A percentile compares a stretch with the other conserved stretches of the same genome.
These are phyloP conservation scores for Plotosus lineatus DNA, from an alignment of 2,113 vertebrate genomes.

Conservation along the genomic window DNA sequence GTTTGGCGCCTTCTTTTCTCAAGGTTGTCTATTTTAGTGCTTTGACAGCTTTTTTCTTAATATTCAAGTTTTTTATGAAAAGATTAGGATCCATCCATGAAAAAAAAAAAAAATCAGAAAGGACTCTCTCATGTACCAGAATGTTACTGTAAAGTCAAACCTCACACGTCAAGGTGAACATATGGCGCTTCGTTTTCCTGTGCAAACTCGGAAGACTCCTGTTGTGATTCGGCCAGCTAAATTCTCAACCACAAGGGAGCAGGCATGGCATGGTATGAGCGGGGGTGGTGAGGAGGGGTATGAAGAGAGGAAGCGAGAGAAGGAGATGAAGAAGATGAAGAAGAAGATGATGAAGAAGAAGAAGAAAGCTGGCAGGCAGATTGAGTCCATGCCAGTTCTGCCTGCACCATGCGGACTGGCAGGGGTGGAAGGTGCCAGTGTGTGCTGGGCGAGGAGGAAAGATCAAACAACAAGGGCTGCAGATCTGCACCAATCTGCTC, in stretches of 20 bases:
- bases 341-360: constrained; percentile 4
- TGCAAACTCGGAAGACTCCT: constrained; percentile 65
- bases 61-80: background rate
- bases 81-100: background rate
- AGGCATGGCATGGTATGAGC: constrained; percentile 70
- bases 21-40: background rate
- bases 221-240: constrained; percentile 66
- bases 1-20: background rate
- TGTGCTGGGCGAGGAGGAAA: constrained; percentile 80
- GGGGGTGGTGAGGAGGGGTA: background rate
- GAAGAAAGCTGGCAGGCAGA: constrained; percentile 77
- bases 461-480: constrained; percentile 83
- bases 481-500: constrained; percentile 83
- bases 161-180: constrained; percentile 31
- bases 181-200: constrained; percentile 27
- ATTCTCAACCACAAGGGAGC: constrained; percentile 73
- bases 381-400: constrained; percentile 79
- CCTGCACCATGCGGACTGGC: constrained; percentile 77
- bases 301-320: constrained; percentile 57
- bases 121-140: constrained; percentile 13
- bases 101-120: background rate
- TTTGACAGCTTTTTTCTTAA: background rate
- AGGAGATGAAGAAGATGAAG: background rate
- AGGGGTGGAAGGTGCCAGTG: constrained; percentile 74
- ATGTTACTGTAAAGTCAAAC: background rate